Base-by-base conservation (phyloP, 1,140 invertebrate genomes). In the Pinna nobilis region DNA sequence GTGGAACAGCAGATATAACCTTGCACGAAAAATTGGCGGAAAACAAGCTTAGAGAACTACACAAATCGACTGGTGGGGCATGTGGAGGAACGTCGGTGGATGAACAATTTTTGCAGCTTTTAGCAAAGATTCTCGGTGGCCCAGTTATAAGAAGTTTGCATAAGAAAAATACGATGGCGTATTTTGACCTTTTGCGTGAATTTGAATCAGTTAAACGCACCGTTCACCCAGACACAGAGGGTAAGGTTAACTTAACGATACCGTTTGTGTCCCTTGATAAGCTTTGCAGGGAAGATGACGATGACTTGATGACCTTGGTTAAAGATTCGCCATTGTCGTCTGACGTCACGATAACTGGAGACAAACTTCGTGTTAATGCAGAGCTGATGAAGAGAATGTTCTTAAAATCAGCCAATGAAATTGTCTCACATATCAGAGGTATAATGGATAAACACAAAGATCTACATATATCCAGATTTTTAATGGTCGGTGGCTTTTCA, bases 1-100 rank as follows among this genome's bases (percentile, higher is more conserved):
- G 92, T 25, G 91, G 92, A 7, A 92, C 91, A 23, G 91, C 92
- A 0, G 92, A 92, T 76, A 92, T 92, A 51, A 92, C 92, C 0
- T 90, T 92, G 15, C 92, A 92, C 83, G 90, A 91, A 79, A 84
- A 92, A 53, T 84, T 89, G 25, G 76, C 84, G 23, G 78, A 79
- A n/a, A 88, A 89, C 6, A 83, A 81, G 20, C 78, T 92, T 0
- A 89, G 89, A 76, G 92, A 92, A 82, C 84, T 92, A 18, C 89
- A 91, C 76, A 91, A 91, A 79, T 91, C 91, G 2, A 90, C 89
- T 50, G 91, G 91, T 7, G 91, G 91, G 25, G 89, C 91, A 3
- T 90, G 89, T 81, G 91, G 91, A 59, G 91, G 91, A 4, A 70
- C 76, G 30, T 47, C 67, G 18, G 67, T 70, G 9, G 67, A 70